Base-by-base conservation (phyloP, 2,888 invertebrate genomes). In the Drosophila diplacantha region DNA sequence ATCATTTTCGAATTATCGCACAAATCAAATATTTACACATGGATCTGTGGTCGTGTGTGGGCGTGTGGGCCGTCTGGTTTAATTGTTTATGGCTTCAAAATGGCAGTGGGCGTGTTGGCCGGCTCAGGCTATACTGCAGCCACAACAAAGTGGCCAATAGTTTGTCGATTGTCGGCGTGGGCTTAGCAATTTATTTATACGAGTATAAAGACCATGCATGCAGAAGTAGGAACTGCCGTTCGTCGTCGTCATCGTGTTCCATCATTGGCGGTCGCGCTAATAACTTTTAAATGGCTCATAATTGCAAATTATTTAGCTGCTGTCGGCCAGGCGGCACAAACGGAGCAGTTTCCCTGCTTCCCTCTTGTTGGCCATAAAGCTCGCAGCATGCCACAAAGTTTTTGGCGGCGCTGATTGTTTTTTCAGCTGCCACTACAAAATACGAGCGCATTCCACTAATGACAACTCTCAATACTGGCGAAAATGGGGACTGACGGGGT, bases 271-370 rank as follows among this genome's bases (percentile, higher is more conserved):
- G 66, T 65, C 61, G 70, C 69, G 66, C 80, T 81, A 81, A 82
- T 75, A 82, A 82, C 70, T 72, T 69, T 75, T 77, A 75, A 82
- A 81, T 81, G 73, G 82, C 69, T 55, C 54, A 52, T 77, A 80
- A 81, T 81, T 81, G 73, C 68, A 64, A 81, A 51, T 73, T 61
- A 71, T 71, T 60, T 50, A 38, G 56, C 53, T 38, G 35, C 14
- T 44, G 29, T 31, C 18, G 18, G 35, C 47, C 14, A 29, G 41
- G 12, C 55, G 55, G 37, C 54, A 58, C 35, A 55, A 58, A 24
- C 58, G 37, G 20, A 62, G 43, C 38, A 31, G 32, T 51, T 44
- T 50, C 18, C 11, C 20, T 5, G 26, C 26, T 37, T 54, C 51
- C 20, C 24, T 32, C 22, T 26, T 43, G 49, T 44, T 44, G 31